Conservation (phyloP, 1,140 invertebrate species). For the Doryteuthis pealeii region DNA sequence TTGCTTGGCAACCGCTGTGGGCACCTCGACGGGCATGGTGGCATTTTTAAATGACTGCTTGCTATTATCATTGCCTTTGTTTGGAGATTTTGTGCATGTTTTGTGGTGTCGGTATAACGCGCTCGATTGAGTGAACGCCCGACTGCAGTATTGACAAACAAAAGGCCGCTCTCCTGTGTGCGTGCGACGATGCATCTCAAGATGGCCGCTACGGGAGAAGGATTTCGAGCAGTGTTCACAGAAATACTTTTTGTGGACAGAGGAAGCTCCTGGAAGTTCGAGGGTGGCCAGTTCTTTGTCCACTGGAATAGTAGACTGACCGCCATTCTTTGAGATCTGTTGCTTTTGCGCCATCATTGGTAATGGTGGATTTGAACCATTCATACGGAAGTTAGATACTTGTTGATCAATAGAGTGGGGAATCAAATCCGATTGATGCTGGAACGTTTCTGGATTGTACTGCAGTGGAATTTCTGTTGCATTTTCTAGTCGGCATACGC, state of each 20-base stretch:
- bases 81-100: not conserved
- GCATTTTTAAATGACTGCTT: not conserved
- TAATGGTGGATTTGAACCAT: too few relatives aligned
- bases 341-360: too few relatives aligned
- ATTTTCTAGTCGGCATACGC: too few relatives aligned
- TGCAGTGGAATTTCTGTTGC: too few relatives aligned
- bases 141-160: conserved; percentile 13
- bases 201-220: not conserved
- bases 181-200: conserved; percentile 15
- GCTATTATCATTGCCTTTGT: not conserved
- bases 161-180: conserved; percentile 10
- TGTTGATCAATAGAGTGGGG: too few relatives aligned
- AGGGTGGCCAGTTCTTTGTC: too few relatives aligned
- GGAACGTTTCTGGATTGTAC: too few relatives aligned
- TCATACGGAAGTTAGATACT: too few relatives aligned
- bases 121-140: conserved; percentile 1
- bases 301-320: too few relatives aligned
- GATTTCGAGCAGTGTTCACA: not conserved
- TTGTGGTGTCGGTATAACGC: conserved; percentile 8
- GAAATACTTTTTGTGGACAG: not conserved
- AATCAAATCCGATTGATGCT: too few relatives aligned
- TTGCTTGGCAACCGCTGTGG: not conserved
- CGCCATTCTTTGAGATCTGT: too few relatives aligned
- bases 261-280: too few relatives aligned
- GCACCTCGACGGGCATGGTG: not conserved